Evolutionary conservation across 2,888 invertebrate species (phyloP).

Genomic region (Heteromyza rotundicornis): DNA sequence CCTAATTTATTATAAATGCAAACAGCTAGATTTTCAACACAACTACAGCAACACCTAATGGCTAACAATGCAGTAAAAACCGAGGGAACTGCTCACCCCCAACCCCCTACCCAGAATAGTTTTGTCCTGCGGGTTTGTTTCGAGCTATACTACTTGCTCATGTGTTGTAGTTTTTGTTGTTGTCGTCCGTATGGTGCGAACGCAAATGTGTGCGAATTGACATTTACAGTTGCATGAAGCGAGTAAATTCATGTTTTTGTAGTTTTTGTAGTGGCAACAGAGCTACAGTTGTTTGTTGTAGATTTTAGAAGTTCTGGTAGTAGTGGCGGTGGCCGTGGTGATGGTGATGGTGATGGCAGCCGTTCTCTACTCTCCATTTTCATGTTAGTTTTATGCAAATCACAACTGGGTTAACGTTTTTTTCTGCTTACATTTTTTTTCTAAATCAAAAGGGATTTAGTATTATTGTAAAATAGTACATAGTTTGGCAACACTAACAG

Average conservation of each 20-base stretch:
- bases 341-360: background rate
- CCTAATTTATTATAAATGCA: slow-evolving; percentile 6
- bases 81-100: too few species aligned
- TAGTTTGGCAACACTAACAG: too few species aligned
- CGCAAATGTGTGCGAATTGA: background rate
- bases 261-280: too few species aligned
- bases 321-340: background rate
- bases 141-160: background rate
- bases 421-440: background rate
- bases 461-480: too few species aligned
- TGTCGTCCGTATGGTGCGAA: background rate
- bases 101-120: background rate
- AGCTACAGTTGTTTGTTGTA: background rate
- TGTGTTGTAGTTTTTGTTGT: too few species aligned
- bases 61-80: background rate
- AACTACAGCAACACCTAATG: background rate
- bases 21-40: background rate
- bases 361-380: background rate
- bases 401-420: slow-evolving; percentile 4
- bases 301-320: background rate
- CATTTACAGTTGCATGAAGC: background rate
- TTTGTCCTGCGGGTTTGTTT: background rate
- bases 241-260: background rate
- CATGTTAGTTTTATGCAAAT: slow-evolving; percentile 12
- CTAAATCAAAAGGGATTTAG: too few species aligned